These are phyloP conservation scores for Scaptomyza flava DNA, from an alignment of 2,888 invertebrate species.

Conservation along the genomic window DNA sequence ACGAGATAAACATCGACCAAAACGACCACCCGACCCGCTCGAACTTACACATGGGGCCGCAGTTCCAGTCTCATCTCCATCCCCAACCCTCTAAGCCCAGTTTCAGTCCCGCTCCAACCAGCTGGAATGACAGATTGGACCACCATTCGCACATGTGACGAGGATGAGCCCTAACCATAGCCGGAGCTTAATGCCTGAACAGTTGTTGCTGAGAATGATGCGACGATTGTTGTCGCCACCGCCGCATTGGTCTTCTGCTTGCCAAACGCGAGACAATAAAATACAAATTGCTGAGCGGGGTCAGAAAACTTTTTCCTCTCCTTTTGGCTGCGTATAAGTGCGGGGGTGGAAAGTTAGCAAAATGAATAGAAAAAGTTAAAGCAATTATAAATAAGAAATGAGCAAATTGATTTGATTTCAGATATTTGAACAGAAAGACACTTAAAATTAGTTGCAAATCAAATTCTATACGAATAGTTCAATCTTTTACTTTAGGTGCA, in stretches of 20 bases:
- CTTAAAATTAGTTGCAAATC: no score
- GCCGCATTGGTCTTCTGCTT: background rate
- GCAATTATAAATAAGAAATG: background rate
- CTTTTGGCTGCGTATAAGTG: background rate
- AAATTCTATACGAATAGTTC: no score
- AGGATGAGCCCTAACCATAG: conserved; percentile 29
- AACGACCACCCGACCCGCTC: conserved; percentile 60
- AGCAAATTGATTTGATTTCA: no score
- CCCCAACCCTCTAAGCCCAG: background rate
- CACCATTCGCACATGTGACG: conserved; percentile 62
- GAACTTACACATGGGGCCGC: conserved; percentile 20
- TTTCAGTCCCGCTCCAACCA: conserved; percentile 32
- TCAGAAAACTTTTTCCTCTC: background rate
- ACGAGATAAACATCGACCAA: conserved; percentile 60
- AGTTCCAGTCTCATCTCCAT: background rate
- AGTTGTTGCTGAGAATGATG: conserved; percentile 19
- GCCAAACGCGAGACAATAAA: conserved; percentile 42
- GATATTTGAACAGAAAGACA: no score
- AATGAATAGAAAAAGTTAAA: background rate
- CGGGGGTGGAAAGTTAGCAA: background rate
- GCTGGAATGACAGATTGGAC: conserved; percentile 64
- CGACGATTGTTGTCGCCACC: conserved; percentile 27
- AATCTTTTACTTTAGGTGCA: background rate
- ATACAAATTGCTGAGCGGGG: conserved; percentile 42
- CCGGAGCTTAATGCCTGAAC: background rate